Evolutionary conservation across 2,888 invertebrate genomes (phyloP).

Genomic region (Noctua janthe): DNA sequence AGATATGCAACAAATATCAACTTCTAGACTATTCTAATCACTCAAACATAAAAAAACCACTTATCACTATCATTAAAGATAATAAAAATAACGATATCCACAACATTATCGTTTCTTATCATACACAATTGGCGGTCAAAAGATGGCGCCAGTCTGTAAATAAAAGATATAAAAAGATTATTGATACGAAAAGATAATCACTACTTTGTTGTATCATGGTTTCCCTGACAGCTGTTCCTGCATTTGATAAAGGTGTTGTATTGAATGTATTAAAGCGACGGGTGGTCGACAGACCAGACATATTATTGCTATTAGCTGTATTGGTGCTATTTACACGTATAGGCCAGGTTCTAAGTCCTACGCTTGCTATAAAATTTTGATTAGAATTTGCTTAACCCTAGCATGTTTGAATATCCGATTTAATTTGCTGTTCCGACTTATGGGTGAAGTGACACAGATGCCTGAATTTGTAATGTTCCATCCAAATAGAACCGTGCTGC

Average conservation of each 20-base stretch:
- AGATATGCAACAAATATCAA: background rate
- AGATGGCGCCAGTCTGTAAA: constrained; percentile 80
- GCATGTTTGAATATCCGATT: constrained; percentile 47
- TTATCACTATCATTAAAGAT: constrained; percentile 69
- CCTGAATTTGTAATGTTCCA: constrained; percentile 1
- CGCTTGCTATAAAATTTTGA: constrained; percentile 46
- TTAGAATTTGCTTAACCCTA: constrained; percentile 43
- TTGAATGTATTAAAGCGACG: constrained; percentile 42
- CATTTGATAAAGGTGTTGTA: constrained; percentile 55
- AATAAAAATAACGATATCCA: constrained; percentile 68
- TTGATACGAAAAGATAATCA: constrained; percentile 60
- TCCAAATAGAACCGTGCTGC: background rate
- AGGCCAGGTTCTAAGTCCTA: constrained; percentile 32
- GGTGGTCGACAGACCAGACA: constrained; percentile 41
- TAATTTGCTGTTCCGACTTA: constrained; percentile 22
- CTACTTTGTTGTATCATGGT: constrained; percentile 44
- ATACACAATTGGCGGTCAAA: constrained; percentile 73
- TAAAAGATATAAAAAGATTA: constrained; percentile 60
- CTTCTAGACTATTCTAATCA: constrained; percentile 35
- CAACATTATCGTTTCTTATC: constrained; percentile 72
- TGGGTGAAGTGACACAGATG: constrained; percentile 1
- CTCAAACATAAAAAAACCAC: constrained; percentile 10
- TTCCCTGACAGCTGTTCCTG: constrained; percentile 49
- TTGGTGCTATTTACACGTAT: constrained; percentile 46
- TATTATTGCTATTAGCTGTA: constrained; percentile 33